A percentile compares a stretch with the other conserved stretches of the same genome.
phyloP scores from a whole-genome alignment of 2,888 invertebrate species.

The Noctuana brunneofusca region DNA sequence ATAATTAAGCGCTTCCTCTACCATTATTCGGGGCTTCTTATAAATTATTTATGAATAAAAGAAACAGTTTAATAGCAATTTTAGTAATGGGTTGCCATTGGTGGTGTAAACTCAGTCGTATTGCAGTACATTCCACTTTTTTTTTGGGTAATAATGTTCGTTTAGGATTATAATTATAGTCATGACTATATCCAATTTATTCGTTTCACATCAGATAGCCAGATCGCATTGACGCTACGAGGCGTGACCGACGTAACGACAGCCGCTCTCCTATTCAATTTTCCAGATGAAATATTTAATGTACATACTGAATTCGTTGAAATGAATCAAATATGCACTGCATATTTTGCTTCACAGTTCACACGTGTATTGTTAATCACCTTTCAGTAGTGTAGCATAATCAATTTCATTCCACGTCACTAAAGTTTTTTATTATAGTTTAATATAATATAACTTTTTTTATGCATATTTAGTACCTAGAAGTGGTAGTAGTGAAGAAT shows the following conservation, averaged over 20 bases:
- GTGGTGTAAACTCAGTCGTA: constrained; percentile 11
- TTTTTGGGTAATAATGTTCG: constrained; percentile 34
- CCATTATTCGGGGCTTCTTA: constrained; percentile 1
- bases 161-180: constrained; percentile 47
- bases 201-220: constrained; percentile 45
- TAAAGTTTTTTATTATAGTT: neutral
- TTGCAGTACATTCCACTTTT: constrained; percentile 24
- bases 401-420: constrained; percentile 11
- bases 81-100: constrained; percentile 1
- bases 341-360: constrained; percentile 45
- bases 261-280: constrained; percentile 55
- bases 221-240: constrained; percentile 37
- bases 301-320: constrained; percentile 55
- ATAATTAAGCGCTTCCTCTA: constrained; percentile 23
- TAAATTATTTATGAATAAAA: constrained; percentile 17
- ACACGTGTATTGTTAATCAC: constrained; percentile 16
- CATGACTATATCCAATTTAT: constrained; percentile 49
- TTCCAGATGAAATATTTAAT: constrained; percentile 70
- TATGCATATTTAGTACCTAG: too few species aligned
- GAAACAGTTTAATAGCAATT: constrained; percentile 22
- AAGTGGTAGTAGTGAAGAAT: too few species aligned
- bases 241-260: constrained; percentile 33
- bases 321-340: constrained; percentile 51
- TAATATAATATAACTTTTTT: too few species aligned
- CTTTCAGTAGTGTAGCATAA: constrained; percentile 8